Evolutionary conservation across 2,113 vertebrate species (phyloP).

Genomic region (Rousettus leschenaultii): DNA sequence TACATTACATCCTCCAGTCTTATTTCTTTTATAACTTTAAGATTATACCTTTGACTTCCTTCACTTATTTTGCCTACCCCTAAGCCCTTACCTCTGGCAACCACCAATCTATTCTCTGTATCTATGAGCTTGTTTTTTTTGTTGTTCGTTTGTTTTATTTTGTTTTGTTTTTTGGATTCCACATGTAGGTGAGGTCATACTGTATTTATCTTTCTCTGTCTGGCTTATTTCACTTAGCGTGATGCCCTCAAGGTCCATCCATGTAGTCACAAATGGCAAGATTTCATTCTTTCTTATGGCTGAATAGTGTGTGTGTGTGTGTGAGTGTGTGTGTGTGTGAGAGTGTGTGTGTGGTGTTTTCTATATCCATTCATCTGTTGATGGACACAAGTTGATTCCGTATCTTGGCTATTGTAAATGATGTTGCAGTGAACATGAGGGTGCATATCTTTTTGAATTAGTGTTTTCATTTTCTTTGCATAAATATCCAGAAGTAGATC

Average conservation of each 20-base stretch:
- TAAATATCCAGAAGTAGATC: not conserved
- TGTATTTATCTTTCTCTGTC: not conserved
- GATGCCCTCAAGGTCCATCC: not conserved
- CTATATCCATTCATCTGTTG: not conserved
- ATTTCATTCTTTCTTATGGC: not conserved
- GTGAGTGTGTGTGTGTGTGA: not conserved
- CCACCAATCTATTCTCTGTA: not conserved
- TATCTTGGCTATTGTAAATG: not conserved
- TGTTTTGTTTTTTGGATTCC: not conserved
- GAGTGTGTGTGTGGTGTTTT: not conserved
- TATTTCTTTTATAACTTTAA: not conserved
- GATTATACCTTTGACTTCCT: not conserved
- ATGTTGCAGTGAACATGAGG: not conserved
- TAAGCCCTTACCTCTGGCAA: not conserved
- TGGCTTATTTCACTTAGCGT: not conserved
- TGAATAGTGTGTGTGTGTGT: not conserved
- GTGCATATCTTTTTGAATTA: not conserved
- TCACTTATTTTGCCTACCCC: not conserved
- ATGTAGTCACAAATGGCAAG: not conserved
- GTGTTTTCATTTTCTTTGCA: not conserved
- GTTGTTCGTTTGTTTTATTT: no score
- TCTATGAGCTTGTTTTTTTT: not conserved
- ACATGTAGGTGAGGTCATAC: not conserved
- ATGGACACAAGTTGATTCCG: not conserved
- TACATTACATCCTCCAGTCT: not conserved